A percentile compares a stretch with the other conserved stretches of the same genome.
Evolutionary conservation across 2,113 vertebrate species (phyloP).

Genomic region (Merops nubicus): DNA sequence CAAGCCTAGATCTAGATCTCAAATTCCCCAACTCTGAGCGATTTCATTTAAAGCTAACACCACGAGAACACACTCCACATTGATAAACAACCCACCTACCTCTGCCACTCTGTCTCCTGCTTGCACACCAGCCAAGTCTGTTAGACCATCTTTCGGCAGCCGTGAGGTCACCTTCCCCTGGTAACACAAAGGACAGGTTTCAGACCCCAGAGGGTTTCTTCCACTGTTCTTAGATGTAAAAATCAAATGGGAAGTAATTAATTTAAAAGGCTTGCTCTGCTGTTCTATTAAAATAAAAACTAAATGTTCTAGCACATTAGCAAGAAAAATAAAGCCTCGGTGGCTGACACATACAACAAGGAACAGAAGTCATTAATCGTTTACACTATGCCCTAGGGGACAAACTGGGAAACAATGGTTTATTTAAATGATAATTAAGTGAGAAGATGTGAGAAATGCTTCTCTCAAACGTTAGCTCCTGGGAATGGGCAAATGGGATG

Average conservation of each 20-base stretch:
- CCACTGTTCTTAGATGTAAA: background rate
- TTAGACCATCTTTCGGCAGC: conserved; percentile 74
- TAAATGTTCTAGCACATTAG: background rate
- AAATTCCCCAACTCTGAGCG: background rate
- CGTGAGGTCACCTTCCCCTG: conserved; percentile 78
- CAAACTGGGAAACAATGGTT: background rate
- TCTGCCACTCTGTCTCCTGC: conserved; percentile 77
- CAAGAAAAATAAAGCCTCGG: background rate
- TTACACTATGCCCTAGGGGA: background rate
- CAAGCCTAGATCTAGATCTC: background rate
- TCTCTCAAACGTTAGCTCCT: background rate
- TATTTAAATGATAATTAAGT: conserved; percentile 9
- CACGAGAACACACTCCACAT: background rate
- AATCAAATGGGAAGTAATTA: background rate
- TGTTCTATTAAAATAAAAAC: background rate
- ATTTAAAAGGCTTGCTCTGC: conserved; percentile 36
- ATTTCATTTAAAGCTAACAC: background rate
- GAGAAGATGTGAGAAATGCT: background rate
- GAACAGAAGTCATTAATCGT: background rate
- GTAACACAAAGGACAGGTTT: conserved; percentile 38
- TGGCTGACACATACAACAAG: background rate
- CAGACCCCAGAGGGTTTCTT: background rate
- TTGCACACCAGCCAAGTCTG: conserved; percentile 76
- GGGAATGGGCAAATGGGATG: background rate
- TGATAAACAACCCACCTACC: conserved; percentile 46